phyloP scores from a whole-genome alignment of 2,888 invertebrate species.

The Lucinisca nassula region DNA sequence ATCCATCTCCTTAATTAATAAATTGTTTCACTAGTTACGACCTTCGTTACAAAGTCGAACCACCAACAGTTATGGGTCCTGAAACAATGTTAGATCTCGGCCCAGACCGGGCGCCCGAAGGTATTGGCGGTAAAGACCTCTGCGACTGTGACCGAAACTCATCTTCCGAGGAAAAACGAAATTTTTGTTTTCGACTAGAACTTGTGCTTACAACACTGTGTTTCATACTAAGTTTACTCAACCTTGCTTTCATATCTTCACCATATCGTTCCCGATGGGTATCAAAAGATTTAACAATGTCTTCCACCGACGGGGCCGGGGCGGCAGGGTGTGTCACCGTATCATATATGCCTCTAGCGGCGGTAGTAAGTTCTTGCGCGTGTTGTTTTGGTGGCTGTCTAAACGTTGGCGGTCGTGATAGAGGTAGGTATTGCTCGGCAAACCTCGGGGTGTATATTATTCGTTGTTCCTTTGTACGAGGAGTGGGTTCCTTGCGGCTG shows the following conservation, averaged over 20 bases:
- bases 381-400: constrained; percentile 13
- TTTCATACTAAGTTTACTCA: background rate
- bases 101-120: background rate
- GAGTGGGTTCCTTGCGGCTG: constrained; percentile 34
- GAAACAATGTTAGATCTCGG: background rate
- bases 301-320: background rate
- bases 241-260: too few species aligned
- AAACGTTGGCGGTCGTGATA: background rate
- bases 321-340: background rate
- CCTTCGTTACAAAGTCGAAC: background rate
- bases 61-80: background rate
- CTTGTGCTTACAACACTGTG: background rate
- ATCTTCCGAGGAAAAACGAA: background rate
- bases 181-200: background rate
- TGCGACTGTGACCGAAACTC: background rate
- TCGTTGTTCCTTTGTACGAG: background rate
- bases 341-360: background rate
- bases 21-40: too few species aligned
- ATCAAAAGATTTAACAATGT: background rate
- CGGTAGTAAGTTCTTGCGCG: background rate
- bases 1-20: too few species aligned
- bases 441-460: background rate
- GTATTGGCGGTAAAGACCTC: background rate
- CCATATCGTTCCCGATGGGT: too few species aligned
- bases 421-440: background rate